Base-by-base conservation (phyloP, 2,797 vertebrate genomes). In the Tarsius wallacei region DNA sequence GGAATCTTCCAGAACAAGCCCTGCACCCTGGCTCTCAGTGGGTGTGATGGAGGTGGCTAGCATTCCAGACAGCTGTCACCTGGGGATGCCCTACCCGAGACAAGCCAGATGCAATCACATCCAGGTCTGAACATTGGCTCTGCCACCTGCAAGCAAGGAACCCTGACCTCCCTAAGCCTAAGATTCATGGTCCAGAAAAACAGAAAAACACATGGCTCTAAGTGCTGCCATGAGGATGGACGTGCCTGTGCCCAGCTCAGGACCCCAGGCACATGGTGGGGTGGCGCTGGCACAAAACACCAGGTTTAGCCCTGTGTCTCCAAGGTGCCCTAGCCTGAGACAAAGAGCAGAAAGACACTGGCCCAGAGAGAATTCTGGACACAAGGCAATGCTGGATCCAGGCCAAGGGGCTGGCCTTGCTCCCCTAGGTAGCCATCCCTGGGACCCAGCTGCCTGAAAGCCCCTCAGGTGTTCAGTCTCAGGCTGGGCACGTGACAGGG, bases 171-270 rank as follows among this genome's bases (percentile, higher is more conserved):
- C 31, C 9, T 15, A 68, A n/a, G 33, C 42, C 83, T 86, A 42
- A 26, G 57, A 33, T 84, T 85, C 49, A 55, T 21, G 7, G 13
- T 87, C 77, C 73, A 85, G 80, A 61, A 90, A 94, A 88, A 85
- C 49, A 55, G 87, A 83, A 64, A 1, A 24, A 63, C 0, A 4
- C 26, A 15, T 4, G 0, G 13, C 14, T 74, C 42, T 16, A 49
- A 42, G 8, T 59, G 28, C 12, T 9, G 28, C 51, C 28, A 3
- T 9, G 42, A 84, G 42, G 51, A 90, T 19, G 42, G 3, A 63
- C 42, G 64, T 11, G 33, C 22, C 73, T 26, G 51, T 2, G 22
- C 55, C 76, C 33, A n/a, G 36, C 21, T 17, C 24, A 6, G 63
- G 59, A 68, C 42, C 42, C n/a, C 0, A 19, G 57, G 73, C 33